A percentile compares a stretch with the other conserved stretches of the same genome.
phyloP scores from a whole-genome alignment of 2,888 invertebrate species.

The Eupithecia tripunctaria region DNA sequence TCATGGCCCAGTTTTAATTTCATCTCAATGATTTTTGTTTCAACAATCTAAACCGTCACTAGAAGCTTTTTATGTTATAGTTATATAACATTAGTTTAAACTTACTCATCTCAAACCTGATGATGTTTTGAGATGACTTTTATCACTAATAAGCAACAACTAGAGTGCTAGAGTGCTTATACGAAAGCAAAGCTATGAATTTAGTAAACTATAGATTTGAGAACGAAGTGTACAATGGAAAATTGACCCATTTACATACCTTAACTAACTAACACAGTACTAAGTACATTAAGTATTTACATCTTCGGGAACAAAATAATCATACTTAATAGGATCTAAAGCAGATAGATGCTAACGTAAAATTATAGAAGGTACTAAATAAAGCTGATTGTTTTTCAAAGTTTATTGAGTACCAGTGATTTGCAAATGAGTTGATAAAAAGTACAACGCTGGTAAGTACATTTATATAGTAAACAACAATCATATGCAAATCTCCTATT shows the following conservation, averaged over 20 bases:
- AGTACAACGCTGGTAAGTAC: background rate
- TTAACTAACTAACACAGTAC: conserved; percentile 63
- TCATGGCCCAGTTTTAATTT: background rate
- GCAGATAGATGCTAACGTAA: background rate
- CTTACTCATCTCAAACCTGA: conserved; percentile 36
- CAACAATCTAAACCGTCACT: conserved; percentile 6
- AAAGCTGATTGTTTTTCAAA: background rate
- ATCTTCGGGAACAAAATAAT: conserved; percentile 51
- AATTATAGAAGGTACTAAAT: background rate
- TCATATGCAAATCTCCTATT: background rate
- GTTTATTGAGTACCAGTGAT: background rate
- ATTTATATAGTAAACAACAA: background rate
- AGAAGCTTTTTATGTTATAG: background rate
- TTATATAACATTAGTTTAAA: conserved; percentile 8
- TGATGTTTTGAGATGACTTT: conserved; percentile 45
- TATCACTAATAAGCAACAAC: conserved; percentile 69
- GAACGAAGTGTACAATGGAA: conserved; percentile 65
- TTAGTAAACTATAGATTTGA: conserved; percentile 62
- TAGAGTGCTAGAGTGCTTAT: conserved; percentile 63
- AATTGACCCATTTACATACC: conserved; percentile 80
- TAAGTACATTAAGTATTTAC: conserved; percentile 57
- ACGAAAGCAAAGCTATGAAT: conserved; percentile 69
- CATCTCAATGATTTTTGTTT: background rate
- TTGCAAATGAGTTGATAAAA: background rate
- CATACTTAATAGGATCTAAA: background rate